These are phyloP conservation scores for Zaprionus ornatus DNA, from an alignment of 1,140 invertebrate genomes.

Conservation along the genomic window DNA sequence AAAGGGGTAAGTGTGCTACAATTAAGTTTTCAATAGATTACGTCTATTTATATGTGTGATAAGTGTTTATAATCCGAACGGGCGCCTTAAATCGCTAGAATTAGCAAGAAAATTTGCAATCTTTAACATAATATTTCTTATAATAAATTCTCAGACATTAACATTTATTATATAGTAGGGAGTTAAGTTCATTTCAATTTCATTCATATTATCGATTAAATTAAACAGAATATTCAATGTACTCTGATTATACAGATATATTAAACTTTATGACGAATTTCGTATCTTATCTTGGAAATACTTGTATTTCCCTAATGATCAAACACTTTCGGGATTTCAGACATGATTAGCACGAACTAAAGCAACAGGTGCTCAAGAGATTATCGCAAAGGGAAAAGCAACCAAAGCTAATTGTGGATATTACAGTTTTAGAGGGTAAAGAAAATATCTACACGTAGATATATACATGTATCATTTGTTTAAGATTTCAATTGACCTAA, in stretches of 20 bases:
- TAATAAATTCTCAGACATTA: background rate
- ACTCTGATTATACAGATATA: background rate
- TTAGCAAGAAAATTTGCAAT: background rate
- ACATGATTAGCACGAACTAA: constrained; percentile 4
- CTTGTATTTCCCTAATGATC: background rate
- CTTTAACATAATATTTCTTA: background rate
- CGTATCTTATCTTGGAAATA: background rate
- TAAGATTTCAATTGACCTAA: background rate
- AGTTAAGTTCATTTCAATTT: background rate
- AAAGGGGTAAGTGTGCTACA: background rate
- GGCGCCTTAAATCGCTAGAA: background rate
- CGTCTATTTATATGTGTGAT: constrained; percentile 1
- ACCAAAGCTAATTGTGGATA: background rate
- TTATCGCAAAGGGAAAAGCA: background rate
- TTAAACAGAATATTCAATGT: background rate
- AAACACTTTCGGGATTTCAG: background rate
- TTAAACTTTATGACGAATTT: background rate
- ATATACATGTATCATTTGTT: background rate
- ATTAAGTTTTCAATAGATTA: constrained; percentile 20
- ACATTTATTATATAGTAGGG: background rate
- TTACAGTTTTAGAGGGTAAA: background rate
- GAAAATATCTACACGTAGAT: background rate
- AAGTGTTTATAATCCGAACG: background rate
- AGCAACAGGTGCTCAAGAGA: constrained; percentile 2
- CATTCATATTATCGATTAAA: constrained; percentile 9